phyloP scores from a whole-genome alignment of 2,113 vertebrate species.

The Rhineura floridana region DNA sequence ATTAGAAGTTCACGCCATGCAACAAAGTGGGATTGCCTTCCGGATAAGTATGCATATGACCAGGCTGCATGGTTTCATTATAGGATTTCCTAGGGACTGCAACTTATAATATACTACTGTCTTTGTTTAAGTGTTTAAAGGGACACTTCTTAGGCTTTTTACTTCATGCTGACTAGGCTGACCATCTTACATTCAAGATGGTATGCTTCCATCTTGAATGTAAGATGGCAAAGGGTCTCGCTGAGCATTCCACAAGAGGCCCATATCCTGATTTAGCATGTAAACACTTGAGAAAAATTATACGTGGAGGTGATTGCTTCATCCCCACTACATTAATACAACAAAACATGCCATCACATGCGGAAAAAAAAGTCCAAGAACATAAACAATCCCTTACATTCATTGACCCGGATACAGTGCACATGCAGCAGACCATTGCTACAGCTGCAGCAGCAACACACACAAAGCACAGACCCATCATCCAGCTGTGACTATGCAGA shows the following conservation, averaged over 20 bases:
- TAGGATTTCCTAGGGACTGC: neutral
- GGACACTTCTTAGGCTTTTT: neutral
- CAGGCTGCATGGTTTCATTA: neutral
- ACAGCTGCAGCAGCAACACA: neutral
- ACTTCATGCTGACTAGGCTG: neutral
- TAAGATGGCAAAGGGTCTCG: neutral
- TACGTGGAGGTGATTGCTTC: neutral
- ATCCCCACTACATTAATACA: neutral
- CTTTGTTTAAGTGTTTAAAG: neutral
- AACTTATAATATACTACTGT: neutral
- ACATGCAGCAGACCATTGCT: neutral
- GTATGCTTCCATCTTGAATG: neutral
- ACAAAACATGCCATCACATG: neutral
- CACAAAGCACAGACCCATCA: neutral
- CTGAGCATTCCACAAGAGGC: neutral
- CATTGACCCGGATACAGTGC: neutral
- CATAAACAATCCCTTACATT: neutral
- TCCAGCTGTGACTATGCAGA: neutral
- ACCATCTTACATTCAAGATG: too few relatives aligned
- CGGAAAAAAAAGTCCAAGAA: neutral
- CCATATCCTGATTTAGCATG: neutral
- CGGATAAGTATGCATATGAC: neutral
- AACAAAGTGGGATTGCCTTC: neutral
- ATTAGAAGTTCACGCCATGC: neutral
- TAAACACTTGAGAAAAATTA: neutral